These are phyloP conservation scores for Nasonia oneida DNA, from an alignment of 2,888 invertebrate species.

Conservation along the genomic window DNA sequence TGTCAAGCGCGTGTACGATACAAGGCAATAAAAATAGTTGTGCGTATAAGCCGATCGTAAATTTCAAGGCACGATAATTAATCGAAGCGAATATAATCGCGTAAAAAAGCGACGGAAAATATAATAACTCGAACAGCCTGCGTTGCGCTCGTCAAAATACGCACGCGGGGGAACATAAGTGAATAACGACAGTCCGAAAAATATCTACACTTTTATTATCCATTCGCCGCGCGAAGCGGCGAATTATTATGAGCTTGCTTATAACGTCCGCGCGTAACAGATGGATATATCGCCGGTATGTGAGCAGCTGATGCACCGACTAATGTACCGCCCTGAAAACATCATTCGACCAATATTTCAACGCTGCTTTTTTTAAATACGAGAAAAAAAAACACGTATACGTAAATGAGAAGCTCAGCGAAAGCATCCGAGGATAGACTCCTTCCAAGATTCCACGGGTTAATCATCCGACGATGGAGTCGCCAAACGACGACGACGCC, in stretches of 20 bases:
- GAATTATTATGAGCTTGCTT: constrained; percentile 1
- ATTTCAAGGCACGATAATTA: background rate
- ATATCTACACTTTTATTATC: background rate
- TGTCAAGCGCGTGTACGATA: background rate
- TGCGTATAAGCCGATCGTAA: background rate
- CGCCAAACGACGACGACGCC: background rate
- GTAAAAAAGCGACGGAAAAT: background rate
- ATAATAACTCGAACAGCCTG: background rate
- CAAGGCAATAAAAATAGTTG: background rate
- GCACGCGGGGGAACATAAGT: no score
- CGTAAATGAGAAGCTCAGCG: background rate
- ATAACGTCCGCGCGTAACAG: background rate
- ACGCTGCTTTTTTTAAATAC: background rate
- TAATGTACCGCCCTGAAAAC: background rate
- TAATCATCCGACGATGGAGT: constrained; percentile 12
- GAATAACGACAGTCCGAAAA: no score
- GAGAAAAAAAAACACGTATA: background rate
- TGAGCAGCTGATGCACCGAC: background rate
- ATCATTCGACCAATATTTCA: background rate
- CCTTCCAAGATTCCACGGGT: constrained; percentile 17
- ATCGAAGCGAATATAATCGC: background rate
- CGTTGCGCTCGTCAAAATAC: no score
- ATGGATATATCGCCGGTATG: background rate
- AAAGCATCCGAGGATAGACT: background rate
- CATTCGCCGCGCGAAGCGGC: background rate